A percentile compares a stretch with the other conserved stretches of the same genome.
These are phyloP conservation scores for Pseudorhombus dupliciocellatus DNA, from an alignment of 2,113 vertebrate genomes.

Conservation along the genomic window DNA sequence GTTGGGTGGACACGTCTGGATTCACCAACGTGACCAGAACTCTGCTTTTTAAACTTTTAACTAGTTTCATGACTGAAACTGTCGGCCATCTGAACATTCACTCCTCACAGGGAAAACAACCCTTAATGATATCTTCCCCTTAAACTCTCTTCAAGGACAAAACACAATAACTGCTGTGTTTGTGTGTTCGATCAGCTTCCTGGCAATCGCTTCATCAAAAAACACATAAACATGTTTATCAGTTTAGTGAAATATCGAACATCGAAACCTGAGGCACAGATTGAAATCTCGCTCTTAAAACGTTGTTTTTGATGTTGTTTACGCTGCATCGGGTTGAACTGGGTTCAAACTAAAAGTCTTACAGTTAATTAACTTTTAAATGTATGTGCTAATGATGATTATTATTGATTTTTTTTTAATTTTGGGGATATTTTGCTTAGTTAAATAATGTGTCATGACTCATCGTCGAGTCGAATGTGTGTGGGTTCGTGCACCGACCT, in stretches of 20 bases:
- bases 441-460: neutral
- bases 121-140: neutral
- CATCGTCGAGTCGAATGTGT: neutral
- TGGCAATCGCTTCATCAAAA: neutral
- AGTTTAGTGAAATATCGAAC: no score
- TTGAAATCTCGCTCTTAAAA: no score
- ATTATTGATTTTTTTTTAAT: no score
- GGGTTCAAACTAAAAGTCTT: no score
- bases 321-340: no score
- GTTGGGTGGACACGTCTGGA: neutral
- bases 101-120: neutral
- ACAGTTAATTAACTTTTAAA: no score
- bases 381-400: no score
- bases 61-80: neutral
- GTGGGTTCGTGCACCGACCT: constrained; percentile 77
- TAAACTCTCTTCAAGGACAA: neutral
- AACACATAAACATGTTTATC: neutral
- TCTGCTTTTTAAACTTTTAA: neutral
- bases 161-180: neutral
- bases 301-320: no score
- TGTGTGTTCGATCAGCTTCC: neutral
- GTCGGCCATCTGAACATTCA: neutral
- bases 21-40: neutral
- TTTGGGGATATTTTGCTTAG: no score
- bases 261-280: no score